phyloP scores from a whole-genome alignment of 2,113 vertebrate genomes.

The Noctilio leporinus region DNA sequence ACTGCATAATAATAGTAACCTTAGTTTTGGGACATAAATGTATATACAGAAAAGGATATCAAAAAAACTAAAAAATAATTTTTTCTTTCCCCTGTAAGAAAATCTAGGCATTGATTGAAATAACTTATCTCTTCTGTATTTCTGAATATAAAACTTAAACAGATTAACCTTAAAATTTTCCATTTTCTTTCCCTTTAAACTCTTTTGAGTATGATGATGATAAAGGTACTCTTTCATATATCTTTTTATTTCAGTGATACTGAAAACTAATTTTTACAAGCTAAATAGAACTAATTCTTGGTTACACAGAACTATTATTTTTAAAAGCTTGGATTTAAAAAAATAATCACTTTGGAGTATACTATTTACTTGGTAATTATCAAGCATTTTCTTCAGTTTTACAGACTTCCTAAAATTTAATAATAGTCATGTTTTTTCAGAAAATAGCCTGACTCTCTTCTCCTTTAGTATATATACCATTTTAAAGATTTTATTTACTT shows the following conservation, averaged over 20 bases:
- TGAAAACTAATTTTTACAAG: conserved; percentile 13
- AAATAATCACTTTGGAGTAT: conserved; percentile 10
- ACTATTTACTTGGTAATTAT: conserved; percentile 11
- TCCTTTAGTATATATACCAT: not conserved
- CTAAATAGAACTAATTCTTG: not conserved
- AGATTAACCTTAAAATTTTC: not conserved
- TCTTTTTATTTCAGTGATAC: not conserved
- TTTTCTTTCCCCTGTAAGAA: not conserved
- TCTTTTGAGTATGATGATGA: not conserved
- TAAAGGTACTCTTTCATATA: not conserved
- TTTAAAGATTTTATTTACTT: too few species aligned
- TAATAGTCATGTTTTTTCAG: not conserved
- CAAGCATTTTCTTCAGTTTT: conserved; percentile 6
- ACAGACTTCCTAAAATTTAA: not conserved
- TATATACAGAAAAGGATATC: not conserved
- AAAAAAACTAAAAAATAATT: not conserved
- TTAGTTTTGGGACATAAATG: not conserved
- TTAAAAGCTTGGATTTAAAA: not conserved
- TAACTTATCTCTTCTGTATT: not conserved
- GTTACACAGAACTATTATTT: not conserved
- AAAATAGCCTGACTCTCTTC: not conserved
- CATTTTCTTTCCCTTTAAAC: not conserved
- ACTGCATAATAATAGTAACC: not conserved
- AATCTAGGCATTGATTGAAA: not conserved
- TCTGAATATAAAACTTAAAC: not conserved